These are phyloP conservation scores for Aptenodytes forsteri DNA, from an alignment of 2,113 vertebrate genomes.

Conservation along the genomic window DNA sequence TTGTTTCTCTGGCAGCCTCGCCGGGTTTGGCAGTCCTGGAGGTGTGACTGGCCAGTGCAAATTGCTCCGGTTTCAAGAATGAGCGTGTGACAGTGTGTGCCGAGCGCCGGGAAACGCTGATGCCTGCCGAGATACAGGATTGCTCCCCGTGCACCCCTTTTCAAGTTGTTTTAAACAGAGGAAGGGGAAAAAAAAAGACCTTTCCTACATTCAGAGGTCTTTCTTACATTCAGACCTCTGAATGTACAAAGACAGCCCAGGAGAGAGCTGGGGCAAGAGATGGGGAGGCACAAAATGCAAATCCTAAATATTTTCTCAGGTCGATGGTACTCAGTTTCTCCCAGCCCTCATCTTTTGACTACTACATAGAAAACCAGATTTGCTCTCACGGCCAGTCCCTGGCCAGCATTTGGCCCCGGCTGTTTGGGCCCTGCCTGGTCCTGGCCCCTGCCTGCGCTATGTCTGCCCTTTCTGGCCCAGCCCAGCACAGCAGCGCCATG, in stretches of 20 bases:
- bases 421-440: not conserved
- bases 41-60: not conserved
- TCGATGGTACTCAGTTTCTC: not conserved
- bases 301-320: not conserved
- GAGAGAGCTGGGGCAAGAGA: not conserved
- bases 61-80: not conserved
- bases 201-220: too few species aligned
- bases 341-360: not conserved
- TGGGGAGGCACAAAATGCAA: not conserved
- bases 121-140: not conserved
- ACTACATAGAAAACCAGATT: not conserved
- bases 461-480: not conserved
- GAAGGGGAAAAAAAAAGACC: too few species aligned
- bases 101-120: not conserved
- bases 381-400: not conserved
- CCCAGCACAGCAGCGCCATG: not conserved
- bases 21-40: not conserved
- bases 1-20: not conserved
- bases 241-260: not conserved
- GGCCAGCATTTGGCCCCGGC: not conserved
- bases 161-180: not conserved
- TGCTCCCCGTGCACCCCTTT: rapidly evolving
- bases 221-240: too few species aligned
- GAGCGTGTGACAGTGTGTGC: not conserved
- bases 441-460: not conserved